These are phyloP conservation scores for Aporophyla lueneburgensis DNA, from an alignment of 2,888 invertebrate species.

Conservation along the genomic window DNA sequence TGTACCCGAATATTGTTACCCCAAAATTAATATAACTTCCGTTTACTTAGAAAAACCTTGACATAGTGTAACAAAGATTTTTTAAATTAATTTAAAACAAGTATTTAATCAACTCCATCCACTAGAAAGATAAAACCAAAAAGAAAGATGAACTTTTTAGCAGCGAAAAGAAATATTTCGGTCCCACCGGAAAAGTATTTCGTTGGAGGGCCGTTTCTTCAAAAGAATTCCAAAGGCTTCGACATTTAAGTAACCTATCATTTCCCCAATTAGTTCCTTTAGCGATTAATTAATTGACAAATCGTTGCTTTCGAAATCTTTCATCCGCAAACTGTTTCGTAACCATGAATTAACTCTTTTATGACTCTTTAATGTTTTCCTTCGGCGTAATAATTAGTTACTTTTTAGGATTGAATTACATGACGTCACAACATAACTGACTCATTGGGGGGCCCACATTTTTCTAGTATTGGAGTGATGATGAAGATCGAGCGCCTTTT, in stretches of 20 bases:
- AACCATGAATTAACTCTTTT: constrained; percentile 43
- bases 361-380: background rate
- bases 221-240: constrained; percentile 36
- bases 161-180: constrained; percentile 27
- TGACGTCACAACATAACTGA: background rate
- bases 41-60: background rate
- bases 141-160: constrained; percentile 14
- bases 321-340: constrained; percentile 37
- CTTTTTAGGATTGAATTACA: background rate
- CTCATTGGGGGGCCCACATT: background rate
- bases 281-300: constrained; percentile 40
- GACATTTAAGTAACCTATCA: constrained; percentile 40
- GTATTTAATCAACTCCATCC: constrained; percentile 26
- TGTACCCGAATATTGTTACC: background rate
- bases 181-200: constrained; percentile 42
- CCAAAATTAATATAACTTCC: background rate
- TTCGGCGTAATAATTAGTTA: background rate
- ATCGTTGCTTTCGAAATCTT: constrained; percentile 44
- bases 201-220: background rate
- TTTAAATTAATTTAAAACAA: constrained; percentile 10
- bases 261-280: constrained; percentile 50
- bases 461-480: background rate
- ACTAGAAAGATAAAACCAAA: constrained; percentile 48
- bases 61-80: constrained; percentile 2
- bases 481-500: no score